Base-by-base conservation (phyloP, 1,140 invertebrate species). In the Neotoxoptera formosana region DNA sequence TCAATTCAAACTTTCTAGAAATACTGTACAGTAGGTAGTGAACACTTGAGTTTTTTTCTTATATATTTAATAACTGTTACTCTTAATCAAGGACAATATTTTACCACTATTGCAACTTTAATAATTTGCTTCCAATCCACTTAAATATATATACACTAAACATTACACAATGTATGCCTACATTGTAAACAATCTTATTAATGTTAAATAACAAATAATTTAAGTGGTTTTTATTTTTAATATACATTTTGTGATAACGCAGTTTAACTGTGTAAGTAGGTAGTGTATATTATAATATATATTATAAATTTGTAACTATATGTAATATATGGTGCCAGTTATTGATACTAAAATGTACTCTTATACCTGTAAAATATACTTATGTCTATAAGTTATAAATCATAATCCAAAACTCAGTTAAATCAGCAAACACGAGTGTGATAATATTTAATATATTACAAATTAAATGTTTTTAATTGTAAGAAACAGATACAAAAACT, bases 1-100 rank as follows among this genome's bases (percentile, higher is more conserved):
- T 76, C 56, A 45, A 76, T 91, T 47, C 90, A 47, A 53, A 89
- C 87, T 89, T 89, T 89, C 87, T 89, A 89, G 87, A 87, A 87
- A 87, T 45, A 87, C 20, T 36, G 20, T 76, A n/a, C 4, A n/a
- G 60, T 76, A 76, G 60, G 60, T 76, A 76, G 14, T 76, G 90
- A 91, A 67, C 90, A 45, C 56, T 60, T 9, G 14, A 76, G 53
- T 76, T 91, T 67, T 91, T 53, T 90, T 60, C 67, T 41, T 11
- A 51, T 48, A 21, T 34, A 88, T 51, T 86, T 86, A 86, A 47
- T 86, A 86, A 86, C 45, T 86, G 36, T 86, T 86, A 47, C 25
- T 86, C 45, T 86, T 14, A 47, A 86, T 47, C 84, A 86, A 86
- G 84, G 84, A 86, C 84, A 86, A 86, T n/a, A 86, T 86, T 86